Evolutionary conservation across 2,888 invertebrate genomes (phyloP), one percentile per base, ranked within the genome.

Genomic region (Athetis lepigone): DNA sequence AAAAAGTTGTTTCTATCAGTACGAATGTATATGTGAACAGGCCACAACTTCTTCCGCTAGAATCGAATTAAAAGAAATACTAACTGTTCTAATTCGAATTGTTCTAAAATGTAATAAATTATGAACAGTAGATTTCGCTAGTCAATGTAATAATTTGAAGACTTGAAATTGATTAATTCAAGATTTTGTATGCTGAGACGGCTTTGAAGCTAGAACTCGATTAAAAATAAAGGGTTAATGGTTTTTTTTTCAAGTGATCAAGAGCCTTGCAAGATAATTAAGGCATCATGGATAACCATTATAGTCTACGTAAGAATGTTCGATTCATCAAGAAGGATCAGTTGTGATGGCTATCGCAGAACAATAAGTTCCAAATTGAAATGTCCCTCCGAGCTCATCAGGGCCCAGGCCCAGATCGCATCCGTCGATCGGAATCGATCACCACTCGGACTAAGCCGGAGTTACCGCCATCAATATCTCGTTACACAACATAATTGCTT

Each of bases 401-500:
- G 39, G n/a, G 19, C 43, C 16, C 42, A 52, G 43, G n/a, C 18
- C 49, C 16, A 16, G 36, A 29, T 52, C 29, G 51, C 50, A 42
- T 40, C 33, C 19, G 39, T 63, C 6, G 39, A 63, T 54, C 13
- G 21, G 5, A 46, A 55, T 40, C 52, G 37, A 49, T 67, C 42
- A 68, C 19, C 49, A 40, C 18, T 50, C 21, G 21, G 8, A 36
- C 37, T 46, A 55, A 64, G 40, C 47, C 9, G 29, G 21, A 33
- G 36, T 37, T 37, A 36, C 23, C 36, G 23, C 27, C 29, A 64
- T 75, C 61, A 60, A 68, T 68, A 68, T 57, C 63, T 64, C 58
- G 60, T 61, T 73, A 64, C 40, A 45, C 25, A 49, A 55, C 49
- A 57, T 69, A 73, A 73, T 73, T 73, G 60, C 21, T 60, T 55